Base-by-base conservation (phyloP, 2,113 vertebrate genomes). In the Panthera uncia region DNA sequence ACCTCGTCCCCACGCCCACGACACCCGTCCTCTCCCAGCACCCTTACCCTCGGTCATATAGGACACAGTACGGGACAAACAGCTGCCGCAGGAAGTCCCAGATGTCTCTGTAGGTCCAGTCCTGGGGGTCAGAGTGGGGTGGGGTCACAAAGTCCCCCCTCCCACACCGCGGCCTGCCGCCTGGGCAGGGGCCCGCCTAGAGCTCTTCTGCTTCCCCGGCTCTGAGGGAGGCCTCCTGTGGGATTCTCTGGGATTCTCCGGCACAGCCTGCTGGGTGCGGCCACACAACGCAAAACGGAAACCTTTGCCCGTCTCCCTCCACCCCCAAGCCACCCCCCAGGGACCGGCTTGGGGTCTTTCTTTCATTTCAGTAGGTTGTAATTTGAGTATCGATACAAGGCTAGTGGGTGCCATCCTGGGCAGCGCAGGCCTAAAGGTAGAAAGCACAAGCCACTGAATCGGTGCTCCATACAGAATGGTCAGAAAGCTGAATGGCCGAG, bases 61-160 rank as follows among this genome's bases (percentile, higher is more conserved):
- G 99, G 93, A 99, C 97, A 50, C 99, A 99, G 99, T 99, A 99
- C 0, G 99, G 99, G 33, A 99, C 98, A 9, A 99, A 99, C 4
- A 99, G 98, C 1, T 98, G 99, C 68, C 99, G 99, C 76, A 99
- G 98, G 90, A 99, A 99, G 1, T 98, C 98, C 99, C 99, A 99
- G 98, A 99, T 99, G 98, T 99, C 99, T 57, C 99, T 99, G 97
- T 99, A 99, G 0, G 99, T 99, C 99, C 99, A 99, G 98, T 99
- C 99, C 99, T 99, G 97, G 9, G 21, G 66, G 3, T 33, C 79
- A 19, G 55, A 94, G 68, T 18, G 50, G 41, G 36, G 68, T 18
- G 50, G 41, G 36, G 61, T 96, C 71, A 95, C 78, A 16, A 25
- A 69, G 16, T 5, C 18, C 19, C 19, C 68, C 33, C n/a, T 74